A percentile compares a stretch with the other conserved stretches of the same genome.
phyloP scores from a whole-genome alignment of 2,113 vertebrate genomes.

The Pollimyrus isidori region DNA sequence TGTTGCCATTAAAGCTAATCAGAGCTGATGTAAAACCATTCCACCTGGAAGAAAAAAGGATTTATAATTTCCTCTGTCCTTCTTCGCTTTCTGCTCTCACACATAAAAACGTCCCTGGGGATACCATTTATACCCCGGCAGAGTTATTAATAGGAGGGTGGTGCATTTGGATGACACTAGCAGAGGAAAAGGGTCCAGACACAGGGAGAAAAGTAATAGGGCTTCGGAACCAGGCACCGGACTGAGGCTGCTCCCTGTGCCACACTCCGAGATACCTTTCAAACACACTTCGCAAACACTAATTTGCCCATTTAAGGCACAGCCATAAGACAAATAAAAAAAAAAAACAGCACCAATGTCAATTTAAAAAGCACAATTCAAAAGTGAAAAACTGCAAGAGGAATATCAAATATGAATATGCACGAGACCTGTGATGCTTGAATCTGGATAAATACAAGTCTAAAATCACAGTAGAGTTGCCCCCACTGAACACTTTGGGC shows the following conservation, averaged over 20 bases:
- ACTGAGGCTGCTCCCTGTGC: background rate
- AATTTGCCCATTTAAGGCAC: background rate
- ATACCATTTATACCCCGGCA: constrained; percentile 50
- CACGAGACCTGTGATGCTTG: background rate
- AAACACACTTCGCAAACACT: background rate
- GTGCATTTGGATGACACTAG: constrained; percentile 46
- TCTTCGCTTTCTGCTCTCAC: constrained; percentile 37
- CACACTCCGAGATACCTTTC: background rate
- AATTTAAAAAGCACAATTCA: background rate
- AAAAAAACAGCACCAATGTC: background rate
- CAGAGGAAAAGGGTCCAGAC: constrained; percentile 24
- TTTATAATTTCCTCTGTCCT: constrained; percentile 30
- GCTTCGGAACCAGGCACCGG: background rate
- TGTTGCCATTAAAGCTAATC: background rate
- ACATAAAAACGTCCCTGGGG: constrained; percentile 22
- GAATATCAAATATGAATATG: background rate
- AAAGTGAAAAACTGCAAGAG: background rate
- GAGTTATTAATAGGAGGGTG: constrained; percentile 53
- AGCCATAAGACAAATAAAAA: background rate
- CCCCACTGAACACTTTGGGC: background rate
- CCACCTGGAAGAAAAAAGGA: constrained; percentile 7
- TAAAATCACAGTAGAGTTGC: background rate
- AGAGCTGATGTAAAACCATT: constrained; percentile 20
- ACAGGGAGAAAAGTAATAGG: constrained; percentile 1
- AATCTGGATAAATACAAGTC: background rate